phyloP scores from a whole-genome alignment of 2,797 vertebrate genomes.

The Hoplostethus mediterraneus region DNA sequence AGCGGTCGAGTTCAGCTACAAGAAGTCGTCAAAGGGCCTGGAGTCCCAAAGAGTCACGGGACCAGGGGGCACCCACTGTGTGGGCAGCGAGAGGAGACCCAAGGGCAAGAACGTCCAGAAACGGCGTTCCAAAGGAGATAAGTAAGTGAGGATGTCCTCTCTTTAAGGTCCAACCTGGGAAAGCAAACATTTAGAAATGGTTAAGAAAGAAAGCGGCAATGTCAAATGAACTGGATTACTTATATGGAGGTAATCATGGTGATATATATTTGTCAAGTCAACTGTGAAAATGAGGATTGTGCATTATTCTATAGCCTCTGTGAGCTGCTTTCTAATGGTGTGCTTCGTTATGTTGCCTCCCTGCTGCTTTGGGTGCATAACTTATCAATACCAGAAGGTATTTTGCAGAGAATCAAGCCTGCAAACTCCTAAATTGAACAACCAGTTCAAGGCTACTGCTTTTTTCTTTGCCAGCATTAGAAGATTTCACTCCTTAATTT shows the following conservation, averaged over 20 bases:
- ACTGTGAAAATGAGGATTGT: neutral
- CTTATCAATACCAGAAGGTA: neutral
- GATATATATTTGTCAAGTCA: neutral
- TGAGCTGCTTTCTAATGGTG: neutral
- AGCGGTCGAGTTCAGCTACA: constrained; percentile 95
- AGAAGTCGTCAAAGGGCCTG: constrained; percentile 95
- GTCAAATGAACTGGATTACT: neutral
- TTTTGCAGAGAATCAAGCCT: constrained; percentile 2
- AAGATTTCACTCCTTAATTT: neutral
- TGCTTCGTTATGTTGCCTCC: neutral
- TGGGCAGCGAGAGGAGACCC: constrained; percentile 94
- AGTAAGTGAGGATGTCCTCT: constrained; percentile 78
- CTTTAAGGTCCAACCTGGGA: no score
- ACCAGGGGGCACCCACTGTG: constrained; percentile 91
- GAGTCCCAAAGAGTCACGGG: constrained; percentile 95
- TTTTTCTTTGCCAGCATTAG: no score
- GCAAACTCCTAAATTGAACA: neutral
- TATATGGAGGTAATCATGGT: neutral
- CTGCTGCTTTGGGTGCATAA: neutral
- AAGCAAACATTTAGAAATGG: neutral
- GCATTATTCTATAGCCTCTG: neutral
- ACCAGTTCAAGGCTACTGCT: neutral
- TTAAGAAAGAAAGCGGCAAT: no score
- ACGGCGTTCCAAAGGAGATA: constrained; percentile 93
- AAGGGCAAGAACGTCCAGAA: constrained; percentile 96